Evolutionary conservation across 2,113 vertebrate species (phyloP).

Genomic region (Esox niger): DNA sequence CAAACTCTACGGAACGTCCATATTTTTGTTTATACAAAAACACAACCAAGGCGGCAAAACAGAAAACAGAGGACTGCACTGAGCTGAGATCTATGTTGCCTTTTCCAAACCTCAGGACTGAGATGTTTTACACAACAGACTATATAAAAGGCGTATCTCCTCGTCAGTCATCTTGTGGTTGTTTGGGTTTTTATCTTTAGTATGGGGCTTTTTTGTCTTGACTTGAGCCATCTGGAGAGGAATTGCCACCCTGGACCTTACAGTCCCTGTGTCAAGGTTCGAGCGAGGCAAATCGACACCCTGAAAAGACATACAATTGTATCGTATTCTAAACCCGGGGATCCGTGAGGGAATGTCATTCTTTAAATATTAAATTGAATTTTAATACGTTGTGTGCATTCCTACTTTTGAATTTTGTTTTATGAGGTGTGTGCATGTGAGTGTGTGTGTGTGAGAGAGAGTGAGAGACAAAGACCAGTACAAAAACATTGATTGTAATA

Average conservation of each 20-base stretch:
- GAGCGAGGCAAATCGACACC: conserved; percentile 26
- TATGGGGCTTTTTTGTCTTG: conserved; percentile 55
- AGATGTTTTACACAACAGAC: conserved; percentile 75
- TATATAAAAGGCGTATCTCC: conserved; percentile 65
- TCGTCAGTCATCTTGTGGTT: conserved; percentile 65
- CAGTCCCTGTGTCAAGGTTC: conserved; percentile 22
- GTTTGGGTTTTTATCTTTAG: conserved; percentile 64
- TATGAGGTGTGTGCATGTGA: conserved; percentile 60
- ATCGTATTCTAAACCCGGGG: conserved; percentile 45
- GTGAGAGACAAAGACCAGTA: conserved; percentile 58
- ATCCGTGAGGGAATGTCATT: conserved; percentile 41
- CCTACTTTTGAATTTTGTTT: conserved; percentile 49
- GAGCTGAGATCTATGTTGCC: conserved; percentile 70
- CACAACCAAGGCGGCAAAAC: conserved; percentile 31
- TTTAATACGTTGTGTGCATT: conserved; percentile 66
- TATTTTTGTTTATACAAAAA: conserved; percentile 32
- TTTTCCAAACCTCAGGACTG: conserved; percentile 75
- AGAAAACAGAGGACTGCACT: conserved; percentile 52
- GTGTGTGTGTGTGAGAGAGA: no score
- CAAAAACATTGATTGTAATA: conserved; percentile 63
- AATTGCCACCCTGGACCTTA: conserved; percentile 37
- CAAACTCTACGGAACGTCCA: conserved; percentile 71
- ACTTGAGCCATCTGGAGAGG: conserved; percentile 50
- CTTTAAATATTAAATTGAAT: conserved; percentile 52
- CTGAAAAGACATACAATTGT: conserved; percentile 44